Evolutionary conservation across 2,888 invertebrate genomes (phyloP).

Genomic region (Andrena fulva): DNA sequence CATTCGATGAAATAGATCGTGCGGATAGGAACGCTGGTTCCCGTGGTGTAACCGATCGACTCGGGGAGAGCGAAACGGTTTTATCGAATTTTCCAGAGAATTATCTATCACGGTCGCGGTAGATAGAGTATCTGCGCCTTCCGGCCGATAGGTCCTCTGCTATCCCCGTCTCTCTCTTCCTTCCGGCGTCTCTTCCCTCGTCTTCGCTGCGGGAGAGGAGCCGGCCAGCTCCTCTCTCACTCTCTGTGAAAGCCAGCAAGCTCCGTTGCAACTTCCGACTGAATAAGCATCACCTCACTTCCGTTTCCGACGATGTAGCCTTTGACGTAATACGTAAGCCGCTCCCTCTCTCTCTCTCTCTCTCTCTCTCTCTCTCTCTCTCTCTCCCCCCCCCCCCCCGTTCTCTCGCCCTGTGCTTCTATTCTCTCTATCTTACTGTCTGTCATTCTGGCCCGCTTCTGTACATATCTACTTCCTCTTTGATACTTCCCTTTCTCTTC

Average conservation of each 20-base stretch:
- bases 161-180: conserved; percentile 38
- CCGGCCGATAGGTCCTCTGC: conserved; percentile 79
- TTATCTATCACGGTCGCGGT: conserved; percentile 73
- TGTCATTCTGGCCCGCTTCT: background rate
- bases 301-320: conserved; percentile 80
- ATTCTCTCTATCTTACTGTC: background rate
- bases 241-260: conserved; percentile 75
- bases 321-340: conserved; percentile 79
- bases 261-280: conserved; percentile 80
- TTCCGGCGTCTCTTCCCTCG: conserved; percentile 54
- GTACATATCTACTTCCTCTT: conserved; percentile 46
- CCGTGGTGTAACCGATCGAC: conserved; percentile 42
- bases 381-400: too few relatives aligned
- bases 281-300: conserved; percentile 81
- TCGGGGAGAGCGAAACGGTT: conserved; percentile 51
- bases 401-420: background rate
- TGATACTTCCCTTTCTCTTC: conserved; percentile 42
- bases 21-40: conserved; percentile 7
- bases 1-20: conserved; percentile 40
- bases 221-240: conserved; percentile 6
- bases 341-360: conserved; percentile 12
- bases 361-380: conserved; percentile 23
- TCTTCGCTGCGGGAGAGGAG: conserved; percentile 30
- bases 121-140: conserved; percentile 81
- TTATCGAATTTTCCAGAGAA: conserved; percentile 70